Percentiles rank a stretch among this genome's conserved stretches.
Conservation (phyloP, 2,888 invertebrate genomes). For the Morpho helenor region DNA sequence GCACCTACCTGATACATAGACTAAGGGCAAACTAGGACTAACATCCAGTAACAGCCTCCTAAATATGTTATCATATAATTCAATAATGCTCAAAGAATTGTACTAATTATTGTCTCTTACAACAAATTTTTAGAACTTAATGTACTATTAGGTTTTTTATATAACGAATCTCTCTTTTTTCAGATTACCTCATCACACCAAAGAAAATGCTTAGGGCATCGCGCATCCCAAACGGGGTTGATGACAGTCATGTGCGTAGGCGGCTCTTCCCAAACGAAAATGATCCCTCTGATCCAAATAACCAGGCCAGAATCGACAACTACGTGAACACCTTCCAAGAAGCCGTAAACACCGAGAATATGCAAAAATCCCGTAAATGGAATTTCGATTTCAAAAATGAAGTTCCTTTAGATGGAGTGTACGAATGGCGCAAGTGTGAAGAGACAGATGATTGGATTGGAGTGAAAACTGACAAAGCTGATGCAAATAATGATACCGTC, state of each 20-base stretch:
- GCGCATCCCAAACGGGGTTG: constrained; percentile 30
- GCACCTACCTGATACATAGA: too few relatives aligned
- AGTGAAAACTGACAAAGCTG: constrained; percentile 24
- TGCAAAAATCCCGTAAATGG: constrained; percentile 61
- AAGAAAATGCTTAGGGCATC: constrained; percentile 46
- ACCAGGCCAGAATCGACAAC: constrained; percentile 48
- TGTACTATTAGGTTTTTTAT: too few relatives aligned
- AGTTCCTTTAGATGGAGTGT: constrained; percentile 56
- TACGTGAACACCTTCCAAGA: constrained; percentile 49
- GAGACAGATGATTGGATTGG: constrained; percentile 39
- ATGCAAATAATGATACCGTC: constrained; percentile 25
- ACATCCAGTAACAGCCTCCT: too few relatives aligned
- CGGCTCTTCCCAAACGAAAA: constrained; percentile 50
- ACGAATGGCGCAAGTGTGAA: constrained; percentile 58
- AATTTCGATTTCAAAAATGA: constrained; percentile 80
- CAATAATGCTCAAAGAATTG: too few relatives aligned
- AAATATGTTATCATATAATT: too few relatives aligned
- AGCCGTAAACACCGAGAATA: constrained; percentile 32
- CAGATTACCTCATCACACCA: constrained; percentile 49
- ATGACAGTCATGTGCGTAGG: constrained; percentile 43
- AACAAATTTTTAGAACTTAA: too few relatives aligned
- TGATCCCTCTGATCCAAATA: constrained; percentile 41
- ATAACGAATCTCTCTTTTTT: constrained; percentile 27
- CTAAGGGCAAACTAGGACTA: too few relatives aligned
- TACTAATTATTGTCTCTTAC: too few relatives aligned